Conservation (phyloP, 2,113 vertebrate genomes). For the Micromys minutus region DNA sequence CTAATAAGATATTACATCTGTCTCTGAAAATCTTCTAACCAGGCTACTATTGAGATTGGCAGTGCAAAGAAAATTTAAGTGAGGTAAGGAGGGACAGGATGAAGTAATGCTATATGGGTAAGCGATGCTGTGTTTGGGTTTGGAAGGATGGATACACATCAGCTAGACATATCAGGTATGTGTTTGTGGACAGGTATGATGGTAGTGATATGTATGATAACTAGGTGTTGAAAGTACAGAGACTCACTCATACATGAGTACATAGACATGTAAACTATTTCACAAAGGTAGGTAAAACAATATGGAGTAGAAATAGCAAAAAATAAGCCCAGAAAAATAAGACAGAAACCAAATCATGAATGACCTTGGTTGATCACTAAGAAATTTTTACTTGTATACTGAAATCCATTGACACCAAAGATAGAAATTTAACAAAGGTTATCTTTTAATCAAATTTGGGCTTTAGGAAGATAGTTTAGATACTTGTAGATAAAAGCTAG, state of each 20-base stretch:
- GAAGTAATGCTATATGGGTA: neutral
- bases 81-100: neutral
- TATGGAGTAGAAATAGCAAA: neutral
- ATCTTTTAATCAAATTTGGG: neutral
- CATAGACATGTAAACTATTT: neutral
- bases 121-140: neutral
- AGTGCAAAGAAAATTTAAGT: neutral
- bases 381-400: neutral
- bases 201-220: neutral
- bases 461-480: neutral
- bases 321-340: neutral
- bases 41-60: neutral
- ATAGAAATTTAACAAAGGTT: neutral
- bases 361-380: neutral
- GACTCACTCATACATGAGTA: neutral
- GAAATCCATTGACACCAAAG: neutral
- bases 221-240: neutral
- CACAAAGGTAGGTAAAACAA: neutral
- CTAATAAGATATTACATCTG: neutral
- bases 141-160: neutral
- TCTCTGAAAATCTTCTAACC: neutral
- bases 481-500: neutral
- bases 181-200: neutral
- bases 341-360: neutral
- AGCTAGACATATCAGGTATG: neutral